Base-by-base conservation (phyloP, 1,140 invertebrate genomes). In the Lanistes nyassanus region DNA sequence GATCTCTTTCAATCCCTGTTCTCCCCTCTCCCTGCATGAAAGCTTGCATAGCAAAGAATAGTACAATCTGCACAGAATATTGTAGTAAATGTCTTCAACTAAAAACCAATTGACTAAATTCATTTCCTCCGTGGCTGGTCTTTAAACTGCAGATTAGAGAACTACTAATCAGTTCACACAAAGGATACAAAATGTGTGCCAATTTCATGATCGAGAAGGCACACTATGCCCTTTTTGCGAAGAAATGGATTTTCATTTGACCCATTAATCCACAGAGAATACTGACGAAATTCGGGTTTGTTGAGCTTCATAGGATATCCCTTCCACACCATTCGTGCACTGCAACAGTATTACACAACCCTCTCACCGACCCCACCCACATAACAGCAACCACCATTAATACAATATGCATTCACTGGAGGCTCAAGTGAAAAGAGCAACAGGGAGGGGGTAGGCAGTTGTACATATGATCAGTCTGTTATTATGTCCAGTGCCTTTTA, bases 101-200 rank as follows among this genome's bases (percentile, higher is more conserved):
- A n/a, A n/a, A n/a, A n/a, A n/a, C n/a, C n/a, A n/a, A n/a, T n/a
- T n/a, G n/a, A n/a, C n/a, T n/a, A 9, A 36, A 60, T 34, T 29
- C 3, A 21, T 19, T 16, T 23, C 53, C 51, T 16, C 36, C 21
- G 68, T 2, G 31, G 23, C 13, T 51, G 16, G n/a, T 19, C 36
- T n/a, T 39, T 4, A 7, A 26, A 60, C 6, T 29, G n/a, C n/a
- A 60, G 1, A 23, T 11, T 60, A 23, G 6, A 60, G n/a, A 60
- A 60, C n/a, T 23, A 26, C 31, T 60, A 9, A 60, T 7, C 31
- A 60, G 23, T 60, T 34, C 9, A 16, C 6, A 42, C 26, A 76
- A 84, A 88, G 86, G 86, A 88, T 88, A 88, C 87, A 87, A 86
- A 89, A 81, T 89, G 88, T 34, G 88, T 88, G 31, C 88, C 88